phyloP scores from a whole-genome alignment of 2,113 vertebrate genomes.

The Sus scrofa region T2T-Sscrofa CM000829.6:59213501-59214000 shows the following conservation, averaged over 20 bases:
- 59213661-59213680: no score
- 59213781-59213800: no score
- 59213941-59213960: neutral
- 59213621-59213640: no score
- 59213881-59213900: neutral
- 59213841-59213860: neutral
- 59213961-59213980: neutral
- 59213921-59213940: neutral
- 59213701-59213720: no score
- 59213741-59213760: no score
- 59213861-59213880: neutral
- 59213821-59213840: neutral
- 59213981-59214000: neutral
- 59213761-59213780: no score
- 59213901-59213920: neutral
- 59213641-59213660: no score
- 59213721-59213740: no score
- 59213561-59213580: neutral
- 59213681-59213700: no score
- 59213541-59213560: neutral
- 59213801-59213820: no score
- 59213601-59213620: no score
- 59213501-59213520: neutral
- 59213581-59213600: no score
- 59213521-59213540: neutral